Evolutionary conservation across 2,113 vertebrate genomes (phyloP).

Genomic region (Cavia aperea): DNA sequence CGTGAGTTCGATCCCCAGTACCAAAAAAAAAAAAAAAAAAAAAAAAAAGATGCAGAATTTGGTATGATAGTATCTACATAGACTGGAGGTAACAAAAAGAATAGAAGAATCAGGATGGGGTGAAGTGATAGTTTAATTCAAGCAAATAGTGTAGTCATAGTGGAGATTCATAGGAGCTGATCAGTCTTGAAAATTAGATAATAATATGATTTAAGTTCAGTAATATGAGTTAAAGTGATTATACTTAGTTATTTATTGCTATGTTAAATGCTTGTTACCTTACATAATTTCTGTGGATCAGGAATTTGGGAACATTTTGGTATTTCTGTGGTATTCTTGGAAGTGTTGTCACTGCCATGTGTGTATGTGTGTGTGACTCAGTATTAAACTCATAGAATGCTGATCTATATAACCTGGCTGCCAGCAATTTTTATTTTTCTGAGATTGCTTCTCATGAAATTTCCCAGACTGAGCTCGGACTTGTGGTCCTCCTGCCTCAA

Average conservation of each 20-base stretch:
- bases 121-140: slow-evolving; percentile 1
- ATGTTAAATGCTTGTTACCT: background rate
- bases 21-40: too few relatives aligned
- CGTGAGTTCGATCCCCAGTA: too few relatives aligned
- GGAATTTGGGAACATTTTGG: background rate
- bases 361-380: background rate
- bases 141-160: background rate
- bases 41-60: background rate
- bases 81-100: background rate
- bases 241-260: background rate
- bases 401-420: background rate
- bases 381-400: background rate
- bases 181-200: background rate
- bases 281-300: background rate
- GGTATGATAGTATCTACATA: background rate
- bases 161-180: background rate
- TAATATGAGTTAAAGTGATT: background rate
- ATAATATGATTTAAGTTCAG: background rate
- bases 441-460: background rate
- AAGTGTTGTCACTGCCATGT: background rate
- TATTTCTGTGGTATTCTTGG: background rate
- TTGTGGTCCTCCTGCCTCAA: background rate
- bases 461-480: background rate
- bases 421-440: background rate
- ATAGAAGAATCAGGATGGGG: background rate